phyloP scores from a whole-genome alignment of 2,797 vertebrate genomes.

The Carapus acus region DNA sequence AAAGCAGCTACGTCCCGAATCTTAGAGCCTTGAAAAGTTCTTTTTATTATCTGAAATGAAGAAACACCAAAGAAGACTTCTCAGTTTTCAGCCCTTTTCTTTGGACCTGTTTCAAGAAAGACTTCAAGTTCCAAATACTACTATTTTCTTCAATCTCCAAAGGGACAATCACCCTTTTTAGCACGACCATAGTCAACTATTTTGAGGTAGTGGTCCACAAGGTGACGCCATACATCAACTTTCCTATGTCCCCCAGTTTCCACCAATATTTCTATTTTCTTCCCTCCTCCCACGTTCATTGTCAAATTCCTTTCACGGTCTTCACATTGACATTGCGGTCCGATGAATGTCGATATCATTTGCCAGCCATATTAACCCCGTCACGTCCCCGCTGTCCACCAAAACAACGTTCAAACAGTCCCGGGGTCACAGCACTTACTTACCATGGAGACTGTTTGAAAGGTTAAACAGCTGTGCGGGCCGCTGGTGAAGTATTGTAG shows the following conservation, averaged over 20 bases:
- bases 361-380: conserved; percentile 16
- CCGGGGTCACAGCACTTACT: conserved; percentile 26
- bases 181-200: neutral
- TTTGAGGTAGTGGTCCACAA: neutral
- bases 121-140: too few relatives aligned
- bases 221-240: neutral
- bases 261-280: too few relatives aligned
- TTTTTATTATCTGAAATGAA: too few relatives aligned
- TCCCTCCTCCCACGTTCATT: too few relatives aligned
- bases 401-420: conserved; percentile 18
- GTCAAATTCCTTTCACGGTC: conserved; percentile 10
- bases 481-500: conserved; percentile 22
- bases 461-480: conserved; percentile 27
- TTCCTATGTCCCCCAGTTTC: conserved; percentile 5
- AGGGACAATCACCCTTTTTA: neutral
- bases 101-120: too few relatives aligned
- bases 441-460: conserved; percentile 50
- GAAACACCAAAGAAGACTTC: too few relatives aligned
- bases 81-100: too few relatives aligned
- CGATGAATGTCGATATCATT: conserved; percentile 13
- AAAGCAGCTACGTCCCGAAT: too few relatives aligned
- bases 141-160: neutral
- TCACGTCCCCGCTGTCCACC: conserved; percentile 3
- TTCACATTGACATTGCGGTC: conserved; percentile 5
- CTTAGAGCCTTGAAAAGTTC: too few relatives aligned